Conservation (phyloP, 2,113 vertebrate genomes). For the Rallus limicola region DNA sequence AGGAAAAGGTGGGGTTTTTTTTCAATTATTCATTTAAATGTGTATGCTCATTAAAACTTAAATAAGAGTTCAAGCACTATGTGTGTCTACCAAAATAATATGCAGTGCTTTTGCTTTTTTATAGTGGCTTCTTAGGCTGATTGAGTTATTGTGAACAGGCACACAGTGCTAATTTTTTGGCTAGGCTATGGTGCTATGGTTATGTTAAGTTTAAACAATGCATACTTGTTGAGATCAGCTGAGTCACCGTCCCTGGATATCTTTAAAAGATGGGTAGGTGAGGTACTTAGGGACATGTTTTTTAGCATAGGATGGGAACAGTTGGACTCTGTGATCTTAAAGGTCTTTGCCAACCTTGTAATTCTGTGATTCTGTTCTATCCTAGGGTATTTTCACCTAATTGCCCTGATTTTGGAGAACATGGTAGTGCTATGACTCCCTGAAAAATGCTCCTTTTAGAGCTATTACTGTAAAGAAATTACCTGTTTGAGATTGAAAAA, state of each 20-base stretch:
- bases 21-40: background rate
- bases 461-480: background rate
- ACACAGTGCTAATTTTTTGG: background rate
- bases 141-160: background rate
- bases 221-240: background rate
- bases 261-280: too few relatives aligned
- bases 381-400: background rate
- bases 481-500: background rate
- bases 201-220: background rate
- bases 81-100: background rate
- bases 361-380: background rate
- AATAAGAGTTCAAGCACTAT: background rate
- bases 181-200: background rate
- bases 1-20: background rate
- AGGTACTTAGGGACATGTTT: too few relatives aligned
- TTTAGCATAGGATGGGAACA: too few relatives aligned
- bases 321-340: too few relatives aligned
- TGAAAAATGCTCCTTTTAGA: constrained; percentile 9
- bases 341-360: too few relatives aligned
- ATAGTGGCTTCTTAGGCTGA: background rate
- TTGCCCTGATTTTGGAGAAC: background rate
- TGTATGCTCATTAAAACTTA: background rate
- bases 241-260: too few relatives aligned
- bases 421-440: background rate
- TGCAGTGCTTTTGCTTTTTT: background rate